Conservation (phyloP, 2,113 vertebrate species). For the Campylomormyrus numenius region DNA sequence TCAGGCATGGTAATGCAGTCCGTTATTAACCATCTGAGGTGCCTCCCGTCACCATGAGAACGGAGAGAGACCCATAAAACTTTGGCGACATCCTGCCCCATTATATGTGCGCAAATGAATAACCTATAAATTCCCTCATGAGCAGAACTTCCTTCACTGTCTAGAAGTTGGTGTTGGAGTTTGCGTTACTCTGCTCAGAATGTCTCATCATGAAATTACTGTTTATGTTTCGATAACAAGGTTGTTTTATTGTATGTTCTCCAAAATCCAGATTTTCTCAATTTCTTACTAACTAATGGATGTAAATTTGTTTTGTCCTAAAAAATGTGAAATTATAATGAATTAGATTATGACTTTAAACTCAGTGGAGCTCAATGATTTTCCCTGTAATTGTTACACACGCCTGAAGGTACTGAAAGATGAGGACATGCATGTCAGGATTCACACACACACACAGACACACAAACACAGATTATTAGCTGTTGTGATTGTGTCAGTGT, state of each 20-base stretch:
- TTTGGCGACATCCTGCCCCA: not conserved
- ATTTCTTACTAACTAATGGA: not conserved
- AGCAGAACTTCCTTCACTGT: not conserved
- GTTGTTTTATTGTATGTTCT: not conserved
- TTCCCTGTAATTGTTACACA: not conserved
- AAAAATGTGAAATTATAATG: not conserved
- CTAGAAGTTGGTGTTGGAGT: not conserved
- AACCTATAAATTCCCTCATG: not conserved
- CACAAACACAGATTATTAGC: conserved; percentile 26
- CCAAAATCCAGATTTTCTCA: not conserved
- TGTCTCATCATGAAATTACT: not conserved
- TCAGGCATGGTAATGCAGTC: conserved; percentile 29
- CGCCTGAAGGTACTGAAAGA: not conserved
- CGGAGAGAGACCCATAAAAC: conserved; percentile 2
- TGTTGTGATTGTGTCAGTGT: not conserved
- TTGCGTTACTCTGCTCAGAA: not conserved
- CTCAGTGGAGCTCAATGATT: not conserved
- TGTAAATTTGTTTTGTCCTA: not conserved
- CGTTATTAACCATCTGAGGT: conserved; percentile 28
- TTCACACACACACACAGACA: not conserved
- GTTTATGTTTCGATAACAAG: not conserved
- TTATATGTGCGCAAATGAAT: not conserved
- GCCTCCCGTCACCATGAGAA: conserved; percentile 20
- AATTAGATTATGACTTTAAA: not conserved
- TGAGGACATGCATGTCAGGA: not conserved